Evolutionary conservation across 2,797 vertebrate species (phyloP).

Genomic region (Halcyon chelicuti): DNA sequence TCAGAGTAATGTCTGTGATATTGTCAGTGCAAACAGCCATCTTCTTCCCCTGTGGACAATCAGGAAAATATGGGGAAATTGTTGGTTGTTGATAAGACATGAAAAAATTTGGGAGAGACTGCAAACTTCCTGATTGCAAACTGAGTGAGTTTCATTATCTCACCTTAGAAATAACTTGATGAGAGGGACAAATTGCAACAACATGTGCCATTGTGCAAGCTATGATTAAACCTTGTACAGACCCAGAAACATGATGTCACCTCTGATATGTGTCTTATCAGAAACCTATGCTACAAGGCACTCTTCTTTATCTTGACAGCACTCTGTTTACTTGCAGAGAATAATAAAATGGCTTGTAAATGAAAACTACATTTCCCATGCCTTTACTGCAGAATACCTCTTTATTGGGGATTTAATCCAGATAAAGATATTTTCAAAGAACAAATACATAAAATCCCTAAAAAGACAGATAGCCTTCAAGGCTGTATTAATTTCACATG

Average conservation of each 20-base stretch:
- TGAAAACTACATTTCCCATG: background rate
- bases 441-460: background rate
- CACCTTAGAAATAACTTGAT: background rate
- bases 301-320: slow-evolving; percentile 1
- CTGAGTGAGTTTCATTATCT: background rate
- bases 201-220: background rate
- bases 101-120: background rate
- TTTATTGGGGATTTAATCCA: slow-evolving; percentile 7
- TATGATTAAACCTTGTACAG: background rate
- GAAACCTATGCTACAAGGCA: background rate
- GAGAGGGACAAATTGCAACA: slow-evolving; percentile 1
- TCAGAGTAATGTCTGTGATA: slow-evolving; percentile 89
- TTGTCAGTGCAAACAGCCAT: slow-evolving; percentile 92
- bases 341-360: background rate
- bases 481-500: background rate
- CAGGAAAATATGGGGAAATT: slow-evolving; percentile 5
- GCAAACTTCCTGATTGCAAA: background rate
- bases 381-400: background rate
- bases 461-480: background rate
- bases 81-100: background rate
- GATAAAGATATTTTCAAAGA: background rate
- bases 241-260: background rate
- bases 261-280: slow-evolving; percentile 8
- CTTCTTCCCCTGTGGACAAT: slow-evolving; percentile 80
- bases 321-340: background rate